phyloP scores from a whole-genome alignment of 2,888 invertebrate species.

The Eupsilia transversa region DNA sequence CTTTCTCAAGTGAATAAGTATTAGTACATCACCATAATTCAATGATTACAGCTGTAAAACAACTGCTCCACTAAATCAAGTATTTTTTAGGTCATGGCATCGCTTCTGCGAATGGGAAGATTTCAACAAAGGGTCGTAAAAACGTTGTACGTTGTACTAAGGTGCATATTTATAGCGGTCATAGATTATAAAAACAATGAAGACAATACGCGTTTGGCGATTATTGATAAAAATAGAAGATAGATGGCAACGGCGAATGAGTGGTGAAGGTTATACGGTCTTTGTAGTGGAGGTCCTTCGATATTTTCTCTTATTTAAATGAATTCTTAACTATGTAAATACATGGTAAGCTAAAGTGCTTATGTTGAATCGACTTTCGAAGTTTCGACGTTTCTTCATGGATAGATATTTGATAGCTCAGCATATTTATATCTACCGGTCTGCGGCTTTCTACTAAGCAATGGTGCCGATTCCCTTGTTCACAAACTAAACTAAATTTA shows the following conservation, averaged over 20 bases:
- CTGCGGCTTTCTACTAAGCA: neutral
- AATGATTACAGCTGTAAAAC: constrained; percentile 59
- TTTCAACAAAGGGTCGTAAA: constrained; percentile 59
- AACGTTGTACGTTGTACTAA: constrained; percentile 40
- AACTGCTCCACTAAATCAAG: constrained; percentile 54
- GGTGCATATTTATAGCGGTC: constrained; percentile 30
- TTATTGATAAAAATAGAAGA: constrained; percentile 19
- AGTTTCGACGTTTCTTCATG: neutral
- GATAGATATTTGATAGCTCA: neutral
- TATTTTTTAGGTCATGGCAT: constrained; percentile 68
- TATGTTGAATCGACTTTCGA: constrained; percentile 6
- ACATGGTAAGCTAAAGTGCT: neutral
- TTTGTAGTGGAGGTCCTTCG: neutral
- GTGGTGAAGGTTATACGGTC: constrained; percentile 3
- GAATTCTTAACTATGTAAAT: neutral
- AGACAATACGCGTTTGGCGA: constrained; percentile 17
- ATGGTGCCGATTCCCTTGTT: no score
- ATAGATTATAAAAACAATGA: constrained; percentile 35
- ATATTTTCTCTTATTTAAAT: constrained; percentile 14
- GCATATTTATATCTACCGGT: neutral
- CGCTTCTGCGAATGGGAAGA: constrained; percentile 62
- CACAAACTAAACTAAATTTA: no score
- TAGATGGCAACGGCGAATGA: no score
- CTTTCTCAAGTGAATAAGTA: constrained; percentile 61
- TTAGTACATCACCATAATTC: constrained; percentile 62